These are phyloP conservation scores for Smutsia gigantea DNA, from an alignment of 2,797 vertebrate species.

Conservation along the genomic window DNA sequence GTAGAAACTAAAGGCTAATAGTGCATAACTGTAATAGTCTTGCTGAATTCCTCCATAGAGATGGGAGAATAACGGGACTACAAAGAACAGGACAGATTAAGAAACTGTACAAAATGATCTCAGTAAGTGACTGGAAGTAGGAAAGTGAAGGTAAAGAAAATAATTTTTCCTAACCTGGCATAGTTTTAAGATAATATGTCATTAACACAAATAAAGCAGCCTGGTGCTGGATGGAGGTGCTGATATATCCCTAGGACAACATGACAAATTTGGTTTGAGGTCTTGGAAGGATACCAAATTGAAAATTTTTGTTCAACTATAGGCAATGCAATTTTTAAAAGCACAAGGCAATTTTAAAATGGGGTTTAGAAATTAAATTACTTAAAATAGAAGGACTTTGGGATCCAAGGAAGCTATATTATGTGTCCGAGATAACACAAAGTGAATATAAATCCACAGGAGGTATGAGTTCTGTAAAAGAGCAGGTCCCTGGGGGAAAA, in stretches of 20 bases:
- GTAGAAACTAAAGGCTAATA: background rate
- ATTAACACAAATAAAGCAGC: background rate
- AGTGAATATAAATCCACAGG: conserved; percentile 4
- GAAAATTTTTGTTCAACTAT: background rate
- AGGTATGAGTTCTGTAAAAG: background rate
- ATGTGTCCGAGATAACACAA: background rate
- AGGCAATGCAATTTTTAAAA: conserved; percentile 7
- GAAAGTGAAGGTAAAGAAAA: background rate
- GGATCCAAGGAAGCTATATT: background rate
- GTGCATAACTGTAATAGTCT: background rate
- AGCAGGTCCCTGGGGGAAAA: background rate
- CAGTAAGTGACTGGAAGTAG: background rate
- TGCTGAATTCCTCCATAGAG: background rate
- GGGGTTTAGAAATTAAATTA: conserved; percentile 34
- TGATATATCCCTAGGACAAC: background rate
- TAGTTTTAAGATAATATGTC: background rate
- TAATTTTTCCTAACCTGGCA: conserved; percentile 3
- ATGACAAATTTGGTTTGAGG: background rate
- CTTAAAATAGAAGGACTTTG: background rate
- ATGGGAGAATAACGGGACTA: background rate
- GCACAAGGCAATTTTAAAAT: conserved; percentile 41
- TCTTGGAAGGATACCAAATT: background rate
- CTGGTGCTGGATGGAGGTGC: background rate
- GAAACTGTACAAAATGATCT: background rate
- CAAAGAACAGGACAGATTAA: background rate